Conservation (phyloP, 2,113 vertebrate species). For the Callopanchax toddi region DNA sequence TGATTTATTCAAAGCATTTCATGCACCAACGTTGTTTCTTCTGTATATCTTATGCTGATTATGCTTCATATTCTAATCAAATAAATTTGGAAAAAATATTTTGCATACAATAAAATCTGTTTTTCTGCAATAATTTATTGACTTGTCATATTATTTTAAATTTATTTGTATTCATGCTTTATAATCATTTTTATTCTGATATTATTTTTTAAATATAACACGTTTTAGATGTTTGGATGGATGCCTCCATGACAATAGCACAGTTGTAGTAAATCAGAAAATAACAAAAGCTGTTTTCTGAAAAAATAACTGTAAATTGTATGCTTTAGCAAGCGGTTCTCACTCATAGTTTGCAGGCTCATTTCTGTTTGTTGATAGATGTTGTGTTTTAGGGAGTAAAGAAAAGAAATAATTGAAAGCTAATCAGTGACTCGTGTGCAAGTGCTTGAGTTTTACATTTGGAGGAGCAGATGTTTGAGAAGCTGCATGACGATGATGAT, state of each 20-base stretch:
- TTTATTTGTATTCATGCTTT: too few species aligned
- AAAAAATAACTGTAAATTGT: conserved; percentile 7
- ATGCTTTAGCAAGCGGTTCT: neutral
- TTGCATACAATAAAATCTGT: too few species aligned
- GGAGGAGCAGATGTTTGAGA: neutral
- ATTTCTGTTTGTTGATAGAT: conserved; percentile 2
- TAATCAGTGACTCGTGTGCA: conserved; percentile 11
- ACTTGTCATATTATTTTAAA: too few species aligned
- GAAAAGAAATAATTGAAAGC: neutral
- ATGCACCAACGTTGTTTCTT: too few species aligned
- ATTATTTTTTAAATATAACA: neutral
- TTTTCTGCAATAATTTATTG: too few species aligned
- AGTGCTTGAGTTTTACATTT: neutral
- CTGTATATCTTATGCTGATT: neutral
- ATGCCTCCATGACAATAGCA: neutral
- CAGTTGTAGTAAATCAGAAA: conserved; percentile 4
- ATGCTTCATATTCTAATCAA: neutral
- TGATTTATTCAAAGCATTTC: neutral
- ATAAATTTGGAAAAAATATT: too few species aligned
- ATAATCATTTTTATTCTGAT: neutral
- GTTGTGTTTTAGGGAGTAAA: neutral
- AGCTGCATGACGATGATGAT: neutral
- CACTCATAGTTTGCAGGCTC: neutral
- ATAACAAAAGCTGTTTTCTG: neutral
- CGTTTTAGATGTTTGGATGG: neutral